Evolutionary conservation across 2,888 invertebrate genomes (phyloP).

Genomic region (Apoderus coryli): DNA sequence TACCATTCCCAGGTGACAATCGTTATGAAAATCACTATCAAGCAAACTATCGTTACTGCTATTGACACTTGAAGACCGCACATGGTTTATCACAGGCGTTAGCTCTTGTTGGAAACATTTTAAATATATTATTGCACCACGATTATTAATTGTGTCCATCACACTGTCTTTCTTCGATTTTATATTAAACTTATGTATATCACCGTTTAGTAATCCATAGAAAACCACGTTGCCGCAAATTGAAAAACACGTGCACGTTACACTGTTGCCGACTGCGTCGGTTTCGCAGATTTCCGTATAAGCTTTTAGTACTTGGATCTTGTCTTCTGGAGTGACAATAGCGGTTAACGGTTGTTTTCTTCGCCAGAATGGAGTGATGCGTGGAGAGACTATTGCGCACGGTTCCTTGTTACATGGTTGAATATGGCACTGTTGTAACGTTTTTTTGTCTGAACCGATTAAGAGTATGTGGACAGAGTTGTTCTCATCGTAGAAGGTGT

Average conservation of each 20-base stretch:
- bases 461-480: slow-evolving; percentile 25
- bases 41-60: slow-evolving; percentile 4
- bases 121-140: slow-evolving; percentile 17
- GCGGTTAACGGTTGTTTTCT: slow-evolving; percentile 16
- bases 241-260: slow-evolving; percentile 25
- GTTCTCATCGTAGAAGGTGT: slow-evolving; percentile 24
- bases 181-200: slow-evolving; percentile 22
- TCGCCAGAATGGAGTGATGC: slow-evolving; percentile 23
- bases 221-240: slow-evolving; percentile 25
- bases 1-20: neutral
- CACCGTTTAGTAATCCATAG: slow-evolving; percentile 25
- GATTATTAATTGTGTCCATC: slow-evolving; percentile 3
- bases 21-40: slow-evolving; percentile 1
- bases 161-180: slow-evolving; percentile 16
- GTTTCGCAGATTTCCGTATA: slow-evolving; percentile 23
- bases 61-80: no score
- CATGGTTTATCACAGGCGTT: no score
- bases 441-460: slow-evolving; percentile 25
- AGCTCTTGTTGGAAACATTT: no score
- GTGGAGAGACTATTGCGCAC: slow-evolving; percentile 16
- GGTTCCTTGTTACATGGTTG: slow-evolving; percentile 19
- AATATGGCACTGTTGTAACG: slow-evolving; percentile 26
- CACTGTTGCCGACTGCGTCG: slow-evolving; percentile 13
- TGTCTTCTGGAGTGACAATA: slow-evolving; percentile 20
- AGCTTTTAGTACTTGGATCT: slow-evolving; percentile 24